phyloP scores from a whole-genome alignment of 2,113 vertebrate genomes.

The Puma concolor region DNA sequence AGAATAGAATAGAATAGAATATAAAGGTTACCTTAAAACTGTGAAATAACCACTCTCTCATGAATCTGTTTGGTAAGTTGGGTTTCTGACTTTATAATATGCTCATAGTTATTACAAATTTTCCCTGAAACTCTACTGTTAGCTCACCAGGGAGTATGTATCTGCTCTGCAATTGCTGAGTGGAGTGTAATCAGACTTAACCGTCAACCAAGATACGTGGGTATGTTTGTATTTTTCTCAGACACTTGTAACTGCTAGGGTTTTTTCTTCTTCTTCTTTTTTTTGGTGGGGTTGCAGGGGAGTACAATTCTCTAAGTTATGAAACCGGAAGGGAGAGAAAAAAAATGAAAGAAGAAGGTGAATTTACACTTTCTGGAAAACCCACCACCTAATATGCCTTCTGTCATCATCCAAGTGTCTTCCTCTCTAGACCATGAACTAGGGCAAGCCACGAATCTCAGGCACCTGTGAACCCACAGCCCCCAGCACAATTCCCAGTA shows the following conservation, averaged over 20 bases:
- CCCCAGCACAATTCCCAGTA: background rate
- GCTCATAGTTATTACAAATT: slow-evolving; percentile 4
- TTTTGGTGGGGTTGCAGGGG: background rate
- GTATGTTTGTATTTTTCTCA: slow-evolving; percentile 3
- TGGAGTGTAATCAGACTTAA: background rate
- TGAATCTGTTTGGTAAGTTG: background rate
- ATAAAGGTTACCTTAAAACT: slow-evolving; percentile 25
- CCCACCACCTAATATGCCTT: background rate
- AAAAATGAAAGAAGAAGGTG: background rate
- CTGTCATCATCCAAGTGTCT: background rate
- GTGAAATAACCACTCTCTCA: background rate
- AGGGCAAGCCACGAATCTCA: background rate
- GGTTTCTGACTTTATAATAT: background rate
- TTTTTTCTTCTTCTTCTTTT: background rate
- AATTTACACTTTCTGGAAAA: slow-evolving; percentile 13
- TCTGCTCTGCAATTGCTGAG: background rate
- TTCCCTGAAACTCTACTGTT: background rate
- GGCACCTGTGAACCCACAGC: background rate
- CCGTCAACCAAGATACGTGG: slow-evolving; percentile 18
- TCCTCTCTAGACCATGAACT: background rate
- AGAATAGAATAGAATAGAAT: background rate
- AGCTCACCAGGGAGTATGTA: background rate
- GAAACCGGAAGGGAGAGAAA: background rate
- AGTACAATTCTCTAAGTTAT: background rate
- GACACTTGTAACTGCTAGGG: slow-evolving; percentile 10